Evolutionary conservation across 1,140 invertebrate genomes (phyloP), one percentile per base, ranked within the genome.

Genomic region (Triops longicaudatus): DNA sequence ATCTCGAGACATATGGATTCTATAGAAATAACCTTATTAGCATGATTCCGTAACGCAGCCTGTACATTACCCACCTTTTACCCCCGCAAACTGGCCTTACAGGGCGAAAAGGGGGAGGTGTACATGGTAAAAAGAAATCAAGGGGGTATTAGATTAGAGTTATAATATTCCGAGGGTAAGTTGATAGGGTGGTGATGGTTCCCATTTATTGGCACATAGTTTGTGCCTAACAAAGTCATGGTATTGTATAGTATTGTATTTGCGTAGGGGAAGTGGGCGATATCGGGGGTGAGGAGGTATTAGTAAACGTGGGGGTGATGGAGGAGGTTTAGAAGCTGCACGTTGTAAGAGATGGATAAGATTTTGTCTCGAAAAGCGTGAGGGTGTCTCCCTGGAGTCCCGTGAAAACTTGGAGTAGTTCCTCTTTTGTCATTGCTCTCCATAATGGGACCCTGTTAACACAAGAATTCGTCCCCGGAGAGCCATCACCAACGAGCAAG

Each of bases 381-480:
- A 63, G 50, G 50, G 50, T 63, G 50, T 63, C 50, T 63, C 50
- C 50, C 50, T 9, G 50, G 50, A 63, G 50, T 22, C 50, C 22
- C 50, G 50, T 63, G 50, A 63, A 63, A 63, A 63, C 50, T 63
- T 63, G 50, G 50, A 63, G 50, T 63, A 17, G 50, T 63, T 63
- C 50, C 50, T 63, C 50, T 63, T 63, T 63, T 63, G 50, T 63
- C 50, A 63, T 63, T 63, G 50, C 50, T 17, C 50, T 63, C 50
- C 50, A 63, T 63, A 63, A 63, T 63, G 50, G 50, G 50, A 63
- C 50, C 50, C 50, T 63, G 50, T 63, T 63, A 63, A 63, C 50
- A 63, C 50, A 63, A 63, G 50, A 63, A 63, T 14, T 63, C 22
- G 50, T 63, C 50, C 50, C 50, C 14, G 50, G 50, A 63, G 50